Evolutionary conservation across 2,888 invertebrate genomes (phyloP).

Genomic region (Rhopalosiphum nymphaeae): DNA sequence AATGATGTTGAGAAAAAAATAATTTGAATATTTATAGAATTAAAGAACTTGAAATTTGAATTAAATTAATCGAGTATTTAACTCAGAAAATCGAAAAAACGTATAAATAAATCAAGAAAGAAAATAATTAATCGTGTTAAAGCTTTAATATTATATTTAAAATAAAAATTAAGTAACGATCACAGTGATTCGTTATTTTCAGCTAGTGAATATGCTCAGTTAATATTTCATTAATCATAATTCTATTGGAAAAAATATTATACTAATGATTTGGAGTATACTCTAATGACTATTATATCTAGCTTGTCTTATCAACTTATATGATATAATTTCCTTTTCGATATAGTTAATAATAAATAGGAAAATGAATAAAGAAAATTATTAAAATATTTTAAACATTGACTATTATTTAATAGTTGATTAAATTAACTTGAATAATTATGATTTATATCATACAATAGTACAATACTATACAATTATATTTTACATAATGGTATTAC

Average conservation of each 20-base stretch:
- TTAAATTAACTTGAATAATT: background rate
- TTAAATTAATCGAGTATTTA: background rate
- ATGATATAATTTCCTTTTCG: background rate
- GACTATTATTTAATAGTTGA: background rate
- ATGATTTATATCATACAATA: background rate
- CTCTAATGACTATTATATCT: background rate
- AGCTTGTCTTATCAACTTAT: background rate
- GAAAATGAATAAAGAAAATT: background rate
- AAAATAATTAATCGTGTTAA: background rate
- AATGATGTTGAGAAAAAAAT: background rate
- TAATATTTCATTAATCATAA: background rate
- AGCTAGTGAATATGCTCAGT: background rate
- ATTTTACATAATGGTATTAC: background rate
- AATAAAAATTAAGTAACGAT: background rate
- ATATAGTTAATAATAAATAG: background rate
- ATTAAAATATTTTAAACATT: background rate
- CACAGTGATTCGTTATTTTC: background rate
- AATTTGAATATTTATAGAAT: background rate
- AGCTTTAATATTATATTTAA: background rate
- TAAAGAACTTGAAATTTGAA: background rate
- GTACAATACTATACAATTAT: background rate
- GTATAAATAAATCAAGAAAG: background rate
- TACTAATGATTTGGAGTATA: background rate
- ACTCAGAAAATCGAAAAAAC: background rate
- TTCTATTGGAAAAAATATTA: background rate